A percentile compares a stretch with the other conserved stretches of the same genome.
Evolutionary conservation across 2,797 vertebrate species (phyloP).

Genomic region (Hipposideros larvatus): DNA sequence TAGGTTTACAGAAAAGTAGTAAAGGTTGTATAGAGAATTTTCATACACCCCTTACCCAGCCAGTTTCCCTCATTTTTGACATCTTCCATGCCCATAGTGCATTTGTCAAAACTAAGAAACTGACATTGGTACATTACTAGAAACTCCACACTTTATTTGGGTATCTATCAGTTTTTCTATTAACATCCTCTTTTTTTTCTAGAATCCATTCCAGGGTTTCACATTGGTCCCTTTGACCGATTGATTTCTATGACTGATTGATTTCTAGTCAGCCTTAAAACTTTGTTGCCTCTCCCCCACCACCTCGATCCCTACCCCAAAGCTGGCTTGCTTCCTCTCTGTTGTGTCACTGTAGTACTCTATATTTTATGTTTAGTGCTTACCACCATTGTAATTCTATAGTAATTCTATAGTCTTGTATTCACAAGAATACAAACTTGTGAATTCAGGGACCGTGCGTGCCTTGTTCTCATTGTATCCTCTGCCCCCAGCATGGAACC

Average conservation of each 20-base stretch:
- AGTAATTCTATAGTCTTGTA: too few species aligned
- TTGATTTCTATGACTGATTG: not conserved
- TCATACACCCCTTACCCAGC: fast-evolving
- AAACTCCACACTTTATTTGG: not conserved
- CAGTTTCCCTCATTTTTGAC: not conserved
- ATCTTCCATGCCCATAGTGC: not conserved
- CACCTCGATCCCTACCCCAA: not conserved
- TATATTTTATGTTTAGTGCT: not conserved
- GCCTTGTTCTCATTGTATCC: not conserved
- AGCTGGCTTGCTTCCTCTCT: not conserved
- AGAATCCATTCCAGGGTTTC: not conserved
- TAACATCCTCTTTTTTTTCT: not conserved
- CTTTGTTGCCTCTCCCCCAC: not conserved
- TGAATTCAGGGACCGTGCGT: not conserved
- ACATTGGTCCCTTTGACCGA: not conserved
- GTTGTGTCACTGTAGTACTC: not conserved
- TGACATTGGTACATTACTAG: not conserved
- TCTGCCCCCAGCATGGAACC: not conserved
- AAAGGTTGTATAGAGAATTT: not conserved
- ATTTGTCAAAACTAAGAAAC: constrained; percentile 14
- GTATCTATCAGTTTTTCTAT: not conserved
- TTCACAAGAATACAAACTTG: not conserved
- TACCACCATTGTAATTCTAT: too few species aligned
- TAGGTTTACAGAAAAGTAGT: not conserved
- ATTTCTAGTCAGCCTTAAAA: not conserved